Evolutionary conservation across 1,140 invertebrate genomes (phyloP), one percentile per base, ranked within the genome.

Genomic region (Schlechtendalia chinensis): DNA sequence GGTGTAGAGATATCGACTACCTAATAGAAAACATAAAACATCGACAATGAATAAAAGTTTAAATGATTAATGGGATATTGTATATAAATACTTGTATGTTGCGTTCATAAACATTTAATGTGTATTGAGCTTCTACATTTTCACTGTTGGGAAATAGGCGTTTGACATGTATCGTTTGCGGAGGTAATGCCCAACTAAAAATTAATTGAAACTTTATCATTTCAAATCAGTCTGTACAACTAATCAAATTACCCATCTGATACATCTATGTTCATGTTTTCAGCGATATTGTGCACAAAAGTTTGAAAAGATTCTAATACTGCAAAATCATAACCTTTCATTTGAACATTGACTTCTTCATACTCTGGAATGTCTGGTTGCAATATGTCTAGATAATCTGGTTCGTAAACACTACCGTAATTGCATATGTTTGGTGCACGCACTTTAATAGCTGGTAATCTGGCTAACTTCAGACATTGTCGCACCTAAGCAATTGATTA

Each of bases 241-340:
- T 16, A n/a, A 29, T 72, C 1, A 81, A 56, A 47, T 85, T 86
- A 93, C 92, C 91, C 88, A 77, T 94, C 90, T 82, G 91, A 90
- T 50, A 95, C 89, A 83, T 93, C 90, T 80, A 96, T 85, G 50
- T 92, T 91, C 87, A 96, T 88, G 71, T 89, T 87, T 83, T 91
- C 89, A 47, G 92, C 90, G 82, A 93, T 85, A 83, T 89, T 89
- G 83, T 95, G 90, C 69, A 96, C 87, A 84, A 91, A 91, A 83
- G 89, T 90, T 85, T 93, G 93, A 84, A 90, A 96, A 83, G 86
- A 90, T 87, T 97, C 94, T 61, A 97, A 84, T 14, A 93, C 83
- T 16, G 92, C 89, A 86, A 89, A 97, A 85, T 94, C 91, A 84
- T 95, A 95, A 6, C 94, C 91, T 84, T 89, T 93, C 32, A 96